Base-by-base conservation (phyloP, 2,888 invertebrate genomes). In the Eupsilia transversa region DNA sequence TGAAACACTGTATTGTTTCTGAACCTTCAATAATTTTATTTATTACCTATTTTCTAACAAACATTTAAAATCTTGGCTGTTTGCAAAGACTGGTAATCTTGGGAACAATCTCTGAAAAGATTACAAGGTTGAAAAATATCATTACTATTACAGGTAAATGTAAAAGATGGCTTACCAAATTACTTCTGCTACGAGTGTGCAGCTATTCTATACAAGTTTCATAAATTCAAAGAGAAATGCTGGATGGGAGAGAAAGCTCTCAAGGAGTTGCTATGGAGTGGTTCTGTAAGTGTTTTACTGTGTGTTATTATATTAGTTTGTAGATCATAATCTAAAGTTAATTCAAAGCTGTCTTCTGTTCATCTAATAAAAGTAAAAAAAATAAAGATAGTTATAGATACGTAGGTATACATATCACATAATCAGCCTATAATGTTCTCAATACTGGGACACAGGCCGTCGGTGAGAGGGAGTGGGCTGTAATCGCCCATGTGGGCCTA, bases 191-290 rank as follows among this genome's bases (percentile, higher is more conserved):
- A 90, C 56, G 94, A 95, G 82, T 96, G 96, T 87, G 92, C 95
- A 0, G 87, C 91, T 3, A 78, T 93, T 69, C 83, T 96, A 38
- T 90, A 93, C 69, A 96, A 95, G 76, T 95, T 91, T 71, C 94
- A 95, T 74, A 94, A 93, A 74, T 96, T 96, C 69, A 95, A 93
- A 68, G 95, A 95, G 71, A 96, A 95, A 82, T 95, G 96, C 77
- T 90, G 89, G 56, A 87, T 82, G 5, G 94, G 93, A n/a, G 92
- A 91, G 70, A 91, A 90, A 57, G 83, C 87, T 27, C 87, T 95
- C 1, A 86, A 89, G 68, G 91, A 94, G 35, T 84, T 95, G 56
- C 80, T 89, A 9, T 88, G 88, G 85, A 89, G 75, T 63, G 93
- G 92, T 27, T 86, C 89, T 63, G 94, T 94, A 77, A 92, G 87